A percentile compares a stretch with the other conserved stretches of the same genome.
Conservation (phyloP, 2,797 vertebrate species). For the Mormyrops boulengeri region DNA sequence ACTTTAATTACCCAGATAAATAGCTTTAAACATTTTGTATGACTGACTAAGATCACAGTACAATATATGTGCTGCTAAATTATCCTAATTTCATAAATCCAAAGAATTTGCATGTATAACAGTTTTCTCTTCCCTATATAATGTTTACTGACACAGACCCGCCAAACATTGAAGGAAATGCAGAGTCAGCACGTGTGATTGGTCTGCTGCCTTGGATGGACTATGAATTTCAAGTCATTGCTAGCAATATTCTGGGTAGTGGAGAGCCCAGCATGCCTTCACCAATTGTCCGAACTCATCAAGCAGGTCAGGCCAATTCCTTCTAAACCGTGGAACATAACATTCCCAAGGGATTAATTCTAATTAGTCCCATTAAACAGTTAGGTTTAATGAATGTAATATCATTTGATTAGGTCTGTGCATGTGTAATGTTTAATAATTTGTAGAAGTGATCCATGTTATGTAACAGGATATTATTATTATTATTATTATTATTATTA, state of each 20-base stretch:
- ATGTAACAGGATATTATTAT: background rate
- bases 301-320: conserved; percentile 69
- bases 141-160: conserved; percentile 63
- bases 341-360: background rate
- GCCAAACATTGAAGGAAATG: conserved; percentile 84
- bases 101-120: background rate
- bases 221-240: conserved; percentile 87
- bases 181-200: conserved; percentile 76
- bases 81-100: background rate
- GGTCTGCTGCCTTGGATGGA: conserved; percentile 92
- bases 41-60: background rate
- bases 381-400: background rate
- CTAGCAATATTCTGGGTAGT: conserved; percentile 88
- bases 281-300: conserved; percentile 76
- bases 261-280: conserved; percentile 88
- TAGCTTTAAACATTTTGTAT: background rate
- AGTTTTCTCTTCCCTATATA: background rate
- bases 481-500: background rate
- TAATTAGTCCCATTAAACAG: background rate
- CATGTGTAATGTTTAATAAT: background rate
- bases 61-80: background rate
- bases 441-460: background rate
- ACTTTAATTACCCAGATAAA: background rate
- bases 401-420: background rate
- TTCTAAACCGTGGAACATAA: background rate